Percentiles rank a stretch among this genome's conserved stretches.
These are phyloP conservation scores for Microtus montanus DNA, from an alignment of 2,113 vertebrate species.

Conservation along the genomic window DNA sequence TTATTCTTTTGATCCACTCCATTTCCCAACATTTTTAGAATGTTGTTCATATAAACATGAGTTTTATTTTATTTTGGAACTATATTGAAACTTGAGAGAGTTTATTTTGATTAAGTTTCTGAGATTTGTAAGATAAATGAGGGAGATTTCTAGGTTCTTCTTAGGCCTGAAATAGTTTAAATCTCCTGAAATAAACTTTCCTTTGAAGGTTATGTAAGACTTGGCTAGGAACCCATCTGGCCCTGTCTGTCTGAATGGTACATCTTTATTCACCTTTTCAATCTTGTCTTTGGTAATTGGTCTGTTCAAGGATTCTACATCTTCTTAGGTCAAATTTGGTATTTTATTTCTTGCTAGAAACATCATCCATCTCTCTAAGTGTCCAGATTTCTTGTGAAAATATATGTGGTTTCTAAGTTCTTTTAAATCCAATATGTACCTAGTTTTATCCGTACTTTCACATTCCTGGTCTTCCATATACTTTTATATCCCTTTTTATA, in stretches of 20 bases:
- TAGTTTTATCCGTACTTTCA: not conserved
- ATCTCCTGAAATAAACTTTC: conserved; percentile 52
- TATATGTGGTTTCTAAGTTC: not conserved
- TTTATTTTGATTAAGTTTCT: conserved; percentile 32
- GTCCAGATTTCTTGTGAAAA: conserved; percentile 46
- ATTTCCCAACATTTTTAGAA: conserved; percentile 44
- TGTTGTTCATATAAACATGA: not conserved
- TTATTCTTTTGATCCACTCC: conserved; percentile 35
- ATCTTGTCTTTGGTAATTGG: conserved; percentile 65
- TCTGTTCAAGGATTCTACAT: conserved; percentile 59
- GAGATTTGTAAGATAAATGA: conserved; percentile 16
- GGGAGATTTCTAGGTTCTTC: conserved; percentile 10
- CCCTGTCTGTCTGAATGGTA: conserved; percentile 44
- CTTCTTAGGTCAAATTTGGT: conserved; percentile 54
- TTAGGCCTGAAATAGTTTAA: conserved; percentile 44
- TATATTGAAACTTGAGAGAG: not conserved
- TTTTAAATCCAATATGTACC: not conserved
- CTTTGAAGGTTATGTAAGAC: conserved; percentile 68
- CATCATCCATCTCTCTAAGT: conserved; percentile 3
- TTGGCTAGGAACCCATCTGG: conserved; percentile 44
- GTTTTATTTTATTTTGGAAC: conserved; percentile 12
- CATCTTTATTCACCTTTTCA: conserved; percentile 73
- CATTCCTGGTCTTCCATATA: not conserved
- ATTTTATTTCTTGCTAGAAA: conserved; percentile 62
- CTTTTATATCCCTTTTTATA: not conserved